Conservation (phyloP, 2,113 vertebrate genomes). For the Oncorhynchus mykiss region DNA sequence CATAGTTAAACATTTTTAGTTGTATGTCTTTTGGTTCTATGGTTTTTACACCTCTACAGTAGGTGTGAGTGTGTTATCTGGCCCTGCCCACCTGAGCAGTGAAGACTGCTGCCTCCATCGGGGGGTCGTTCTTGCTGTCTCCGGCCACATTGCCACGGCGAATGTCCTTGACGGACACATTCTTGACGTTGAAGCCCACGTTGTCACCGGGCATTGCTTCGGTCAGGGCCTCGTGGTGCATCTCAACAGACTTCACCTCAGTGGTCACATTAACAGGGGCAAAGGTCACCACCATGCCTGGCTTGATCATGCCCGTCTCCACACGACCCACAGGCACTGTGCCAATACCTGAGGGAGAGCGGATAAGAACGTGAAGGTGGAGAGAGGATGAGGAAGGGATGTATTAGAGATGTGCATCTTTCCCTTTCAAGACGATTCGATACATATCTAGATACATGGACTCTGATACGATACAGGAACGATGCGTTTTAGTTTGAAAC, state of each 20-base stretch:
- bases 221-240: slow-evolving; percentile 89
- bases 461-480: too few relatives aligned
- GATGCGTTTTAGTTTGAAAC: too few relatives aligned
- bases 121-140: slow-evolving; percentile 96
- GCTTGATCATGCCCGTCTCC: slow-evolving; percentile 90
- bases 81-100: slow-evolving; percentile 85
- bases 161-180: slow-evolving; percentile 93
- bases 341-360: slow-evolving; percentile 82
- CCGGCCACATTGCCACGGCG: slow-evolving; percentile 95
- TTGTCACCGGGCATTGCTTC: slow-evolving; percentile 93
- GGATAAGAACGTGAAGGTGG: background rate
- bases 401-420: background rate
- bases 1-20: too few relatives aligned
- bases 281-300: slow-evolving; percentile 95
- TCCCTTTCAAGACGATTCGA: too few relatives aligned
- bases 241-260: slow-evolving; percentile 95
- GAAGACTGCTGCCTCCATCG: slow-evolving; percentile 91
- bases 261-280: slow-evolving; percentile 94
- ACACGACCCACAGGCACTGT: slow-evolving; percentile 94
- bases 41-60: background rate
- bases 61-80: too few relatives aligned
- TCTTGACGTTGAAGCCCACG: slow-evolving; percentile 94
- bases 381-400: background rate
- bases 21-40: too few relatives aligned
- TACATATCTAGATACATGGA: too few relatives aligned